Percentiles rank a stretch among this genome's conserved stretches.
These are phyloP conservation scores for Ochropleura plecta DNA, from an alignment of 2,888 invertebrate species.

Conservation along the genomic window DNA sequence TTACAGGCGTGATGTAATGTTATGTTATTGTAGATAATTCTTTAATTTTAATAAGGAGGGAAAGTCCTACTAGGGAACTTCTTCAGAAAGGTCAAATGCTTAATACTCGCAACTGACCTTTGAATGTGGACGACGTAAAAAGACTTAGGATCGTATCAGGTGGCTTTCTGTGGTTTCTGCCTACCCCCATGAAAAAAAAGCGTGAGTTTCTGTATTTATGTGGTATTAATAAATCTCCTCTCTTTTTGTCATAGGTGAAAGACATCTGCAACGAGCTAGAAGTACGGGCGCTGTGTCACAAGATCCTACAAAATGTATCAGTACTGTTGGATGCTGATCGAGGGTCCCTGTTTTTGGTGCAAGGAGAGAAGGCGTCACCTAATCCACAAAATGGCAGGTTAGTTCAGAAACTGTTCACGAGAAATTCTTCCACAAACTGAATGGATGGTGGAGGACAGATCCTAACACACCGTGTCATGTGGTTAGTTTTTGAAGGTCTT, in stretches of 20 bases:
- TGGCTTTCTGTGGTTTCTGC: too few species aligned
- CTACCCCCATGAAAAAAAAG: too few species aligned
- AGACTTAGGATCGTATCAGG: too few species aligned
- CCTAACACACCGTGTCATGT: background rate
- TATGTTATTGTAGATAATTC: too few species aligned
- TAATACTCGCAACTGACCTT: too few species aligned
- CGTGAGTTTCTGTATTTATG: background rate
- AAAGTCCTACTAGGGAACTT: too few species aligned
- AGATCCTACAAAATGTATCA: constrained; percentile 98
- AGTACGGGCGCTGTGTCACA: constrained; percentile 97
- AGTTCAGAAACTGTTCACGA: constrained; percentile 45
- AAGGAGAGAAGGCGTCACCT: constrained; percentile 89
- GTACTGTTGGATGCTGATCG: constrained; percentile 97
- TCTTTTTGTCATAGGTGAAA: constrained; percentile 92
- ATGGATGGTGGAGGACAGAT: background rate
- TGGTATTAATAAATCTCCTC: background rate
- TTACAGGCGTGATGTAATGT: too few species aligned
- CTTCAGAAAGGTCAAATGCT: too few species aligned
- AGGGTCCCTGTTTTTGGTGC: constrained; percentile 97
- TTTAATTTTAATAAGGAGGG: too few species aligned
- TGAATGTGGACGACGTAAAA: too few species aligned
- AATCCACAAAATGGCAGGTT: constrained; percentile 88
- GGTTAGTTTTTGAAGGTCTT: background rate
- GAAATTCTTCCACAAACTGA: background rate
- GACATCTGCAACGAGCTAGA: constrained; percentile 99